Evolutionary conservation across 1,140 invertebrate genomes (phyloP).

Genomic region (Proales similis): DNA sequence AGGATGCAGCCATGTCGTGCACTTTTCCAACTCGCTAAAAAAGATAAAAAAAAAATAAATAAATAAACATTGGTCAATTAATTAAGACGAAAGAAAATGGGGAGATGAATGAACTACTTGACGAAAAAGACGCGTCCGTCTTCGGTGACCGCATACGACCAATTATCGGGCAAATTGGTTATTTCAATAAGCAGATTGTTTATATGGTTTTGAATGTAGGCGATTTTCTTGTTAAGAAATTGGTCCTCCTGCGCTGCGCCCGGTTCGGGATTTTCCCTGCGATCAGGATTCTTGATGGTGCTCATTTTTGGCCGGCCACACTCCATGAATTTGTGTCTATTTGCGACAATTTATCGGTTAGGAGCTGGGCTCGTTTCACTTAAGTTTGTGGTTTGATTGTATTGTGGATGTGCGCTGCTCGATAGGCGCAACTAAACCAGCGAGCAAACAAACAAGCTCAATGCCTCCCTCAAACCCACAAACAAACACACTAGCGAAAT

Average conservation of each 20-base stretch:
- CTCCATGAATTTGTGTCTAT: no score
- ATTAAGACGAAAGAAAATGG: constrained; percentile 18
- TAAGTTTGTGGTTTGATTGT: no score
- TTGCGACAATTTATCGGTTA: no score
- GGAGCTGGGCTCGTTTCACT: no score
- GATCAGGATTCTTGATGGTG: no score
- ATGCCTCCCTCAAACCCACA: no score
- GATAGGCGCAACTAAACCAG: no score
- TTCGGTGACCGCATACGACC: constrained; percentile 44
- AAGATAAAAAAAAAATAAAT: constrained; percentile 37
- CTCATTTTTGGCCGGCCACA: no score
- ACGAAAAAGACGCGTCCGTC: constrained; percentile 49
- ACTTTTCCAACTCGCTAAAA: constrained; percentile 42
- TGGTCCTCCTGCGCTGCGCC: neutral
- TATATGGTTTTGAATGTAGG: constrained; percentile 33
- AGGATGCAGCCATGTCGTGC: constrained; percentile 46
- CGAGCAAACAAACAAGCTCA: no score
- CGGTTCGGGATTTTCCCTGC: neutral
- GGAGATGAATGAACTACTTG: constrained; percentile 41
- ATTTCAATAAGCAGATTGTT: constrained; percentile 33
- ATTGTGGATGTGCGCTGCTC: no score
- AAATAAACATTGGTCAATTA: constrained; percentile 38
- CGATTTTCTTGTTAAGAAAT: constrained; percentile 35
- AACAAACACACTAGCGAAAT: no score
- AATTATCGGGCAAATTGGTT: constrained; percentile 41